Conservation (phyloP, 2,113 vertebrate genomes). For the Petaurus breviceps region DNA sequence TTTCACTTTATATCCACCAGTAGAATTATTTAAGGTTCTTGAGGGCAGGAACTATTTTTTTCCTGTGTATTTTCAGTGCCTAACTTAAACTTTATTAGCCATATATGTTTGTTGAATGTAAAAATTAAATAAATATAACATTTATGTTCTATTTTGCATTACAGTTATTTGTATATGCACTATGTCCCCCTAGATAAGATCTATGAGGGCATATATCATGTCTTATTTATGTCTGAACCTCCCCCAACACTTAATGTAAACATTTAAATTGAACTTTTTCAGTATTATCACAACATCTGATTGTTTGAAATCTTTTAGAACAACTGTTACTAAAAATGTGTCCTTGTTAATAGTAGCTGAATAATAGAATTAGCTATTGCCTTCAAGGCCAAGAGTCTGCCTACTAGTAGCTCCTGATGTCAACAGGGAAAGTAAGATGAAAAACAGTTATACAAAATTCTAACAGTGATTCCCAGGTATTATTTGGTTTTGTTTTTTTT, state of each 20-base stretch:
- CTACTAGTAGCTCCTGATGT: constrained; percentile 15
- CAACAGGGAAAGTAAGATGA: not conserved
- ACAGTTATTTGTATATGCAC: not conserved
- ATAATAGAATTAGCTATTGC: constrained; percentile 22
- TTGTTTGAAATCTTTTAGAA: constrained; percentile 32
- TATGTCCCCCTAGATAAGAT: not conserved
- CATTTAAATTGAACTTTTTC: constrained; percentile 29
- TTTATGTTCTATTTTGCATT: not conserved
- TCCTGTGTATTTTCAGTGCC: no score
- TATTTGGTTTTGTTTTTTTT: no score
- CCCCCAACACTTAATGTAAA: no score
- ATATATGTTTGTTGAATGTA: no score
- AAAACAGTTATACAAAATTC: not conserved
- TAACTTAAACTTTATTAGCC: no score
- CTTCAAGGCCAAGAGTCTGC: constrained; percentile 20
- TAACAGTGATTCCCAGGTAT: not conserved
- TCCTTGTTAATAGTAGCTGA: constrained; percentile 26
- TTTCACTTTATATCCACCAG: no score
- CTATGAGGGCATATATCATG: not conserved
- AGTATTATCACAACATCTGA: not conserved
- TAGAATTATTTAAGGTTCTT: no score
- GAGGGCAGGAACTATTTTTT: no score
- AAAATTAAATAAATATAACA: not conserved
- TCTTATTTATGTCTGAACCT: not conserved
- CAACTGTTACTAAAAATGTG: constrained; percentile 53